Percentiles rank a stretch among this genome's conserved stretches.
These are phyloP conservation scores for Cyprinodon diabolis DNA, from an alignment of 2,797 vertebrate species.

Conservation along the genomic window DNA sequence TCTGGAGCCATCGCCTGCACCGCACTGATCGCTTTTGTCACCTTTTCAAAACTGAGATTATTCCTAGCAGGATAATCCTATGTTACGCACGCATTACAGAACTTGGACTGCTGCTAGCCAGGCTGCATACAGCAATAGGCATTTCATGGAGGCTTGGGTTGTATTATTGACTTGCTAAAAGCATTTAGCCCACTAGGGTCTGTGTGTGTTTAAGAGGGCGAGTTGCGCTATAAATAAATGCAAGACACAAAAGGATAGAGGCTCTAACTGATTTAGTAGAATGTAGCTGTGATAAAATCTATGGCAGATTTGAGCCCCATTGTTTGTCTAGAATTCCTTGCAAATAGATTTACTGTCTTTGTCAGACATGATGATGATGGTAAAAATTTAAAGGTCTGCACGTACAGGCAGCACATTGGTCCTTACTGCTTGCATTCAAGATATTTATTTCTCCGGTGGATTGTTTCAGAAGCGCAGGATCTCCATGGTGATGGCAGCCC, in stretches of 20 bases:
- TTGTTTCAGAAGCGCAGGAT: constrained; percentile 85
- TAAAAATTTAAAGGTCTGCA: constrained; percentile 34
- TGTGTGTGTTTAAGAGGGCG: not conserved
- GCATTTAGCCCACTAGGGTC: constrained; percentile 44
- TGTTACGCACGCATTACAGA: constrained; percentile 58
- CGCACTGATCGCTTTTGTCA: constrained; percentile 31
- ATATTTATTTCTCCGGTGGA: constrained; percentile 76
- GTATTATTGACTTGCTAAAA: constrained; percentile 61
- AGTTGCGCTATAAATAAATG: constrained; percentile 58
- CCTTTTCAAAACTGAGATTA: constrained; percentile 53
- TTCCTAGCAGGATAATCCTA: constrained; percentile 56
- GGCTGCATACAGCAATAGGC: constrained; percentile 38
- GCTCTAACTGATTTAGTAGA: constrained; percentile 59
- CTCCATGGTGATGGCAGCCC: constrained; percentile 95
- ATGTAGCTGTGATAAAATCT: constrained; percentile 63
- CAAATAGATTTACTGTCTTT: constrained; percentile 60
- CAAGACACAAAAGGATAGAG: constrained; percentile 40
- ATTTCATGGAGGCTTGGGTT: constrained; percentile 66
- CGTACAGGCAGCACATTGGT: constrained; percentile 7
- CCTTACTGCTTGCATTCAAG: constrained; percentile 56
- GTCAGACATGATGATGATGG: constrained; percentile 46
- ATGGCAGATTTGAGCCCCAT: constrained; percentile 58
- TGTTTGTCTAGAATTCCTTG: constrained; percentile 44
- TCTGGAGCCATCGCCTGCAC: constrained; percentile 21
- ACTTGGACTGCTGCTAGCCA: constrained; percentile 30